Base-by-base conservation (phyloP, 2,797 vertebrate genomes). In the Acridotheres tristis region DNA sequence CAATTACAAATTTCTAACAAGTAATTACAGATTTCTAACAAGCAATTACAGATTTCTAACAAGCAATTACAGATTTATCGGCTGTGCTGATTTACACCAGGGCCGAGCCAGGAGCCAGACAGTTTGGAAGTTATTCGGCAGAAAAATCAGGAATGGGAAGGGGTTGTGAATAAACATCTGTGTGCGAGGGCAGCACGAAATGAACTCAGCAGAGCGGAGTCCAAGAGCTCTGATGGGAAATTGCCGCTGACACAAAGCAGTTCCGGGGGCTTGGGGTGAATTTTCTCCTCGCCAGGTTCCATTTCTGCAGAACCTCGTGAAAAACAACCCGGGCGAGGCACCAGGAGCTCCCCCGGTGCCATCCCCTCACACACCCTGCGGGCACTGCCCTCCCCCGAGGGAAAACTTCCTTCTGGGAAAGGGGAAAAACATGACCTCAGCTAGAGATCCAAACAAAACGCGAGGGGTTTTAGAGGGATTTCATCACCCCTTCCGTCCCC, bases 401-500 rank as follows among this genome's bases (percentile, higher is more conserved):
- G 45, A 79, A 78, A 65, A 6, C 6, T 61, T 66, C 15, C 22
- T 63, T 42, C 34, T 36, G 42, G 73, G 8, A 67, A 69, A 74
- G 57, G 17, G 21, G 34, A 38, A 32, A 88, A 87, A 21, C 9
- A 5, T 1, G 4, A 16, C 45, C 45, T 26, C 22, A 29, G 15
- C 40, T 23, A 12, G 16, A 53, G 48, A 25, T 2, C 5, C 42
- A 45, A 51, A 22, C 11, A 21, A 47, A 82, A n/a, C 23, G 8
- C 0, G 1, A 19, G 23, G 23, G 25, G 10, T 1, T 42, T 42
- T 1, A 4, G 8, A 29, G 54, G 45, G 74, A 16, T n/a, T 68
- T 43, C 40, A 48, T 7, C 61, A 16, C 4, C 48, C 11, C 13
- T 72, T 58, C 51, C 57, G 68, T 69, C 55, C 57, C 30, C 27